phyloP scores from a whole-genome alignment of 1,140 invertebrate genomes.

The Diprion similis region DNA sequence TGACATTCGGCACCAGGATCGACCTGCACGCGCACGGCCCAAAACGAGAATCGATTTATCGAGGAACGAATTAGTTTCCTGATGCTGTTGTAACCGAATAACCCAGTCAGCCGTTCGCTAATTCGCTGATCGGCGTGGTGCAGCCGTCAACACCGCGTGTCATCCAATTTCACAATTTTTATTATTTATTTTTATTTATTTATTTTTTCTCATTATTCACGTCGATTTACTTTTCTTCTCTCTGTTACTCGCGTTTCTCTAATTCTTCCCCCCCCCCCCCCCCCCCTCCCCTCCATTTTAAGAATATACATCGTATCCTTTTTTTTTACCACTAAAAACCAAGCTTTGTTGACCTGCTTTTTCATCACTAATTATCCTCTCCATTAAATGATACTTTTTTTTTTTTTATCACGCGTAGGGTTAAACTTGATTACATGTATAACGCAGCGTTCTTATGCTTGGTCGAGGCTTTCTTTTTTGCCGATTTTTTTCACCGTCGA shows the following conservation, averaged over 20 bases:
- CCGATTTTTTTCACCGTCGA: too few relatives aligned
- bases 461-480: too few relatives aligned
- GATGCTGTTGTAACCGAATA: slow-evolving; percentile 1
- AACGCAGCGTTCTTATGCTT: too few relatives aligned
- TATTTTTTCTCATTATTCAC: not conserved
- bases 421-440: too few relatives aligned
- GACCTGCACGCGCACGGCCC: not conserved
- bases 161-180: not conserved
- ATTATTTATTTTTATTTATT: not conserved
- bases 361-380: too few relatives aligned
- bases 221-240: not conserved
- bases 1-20: not conserved
- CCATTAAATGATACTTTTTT: too few relatives aligned
- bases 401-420: too few relatives aligned
- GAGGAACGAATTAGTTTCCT: slow-evolving; percentile 2
- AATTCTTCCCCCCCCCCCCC: too few relatives aligned
- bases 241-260: not conserved
- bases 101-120: slow-evolving; percentile 4
- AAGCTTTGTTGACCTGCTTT: too few relatives aligned
- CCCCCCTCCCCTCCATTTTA: too few relatives aligned
- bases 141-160: not conserved
- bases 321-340: too few relatives aligned
- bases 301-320: too few relatives aligned
- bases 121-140: not conserved
- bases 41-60: slow-evolving; percentile 7